Evolutionary conservation across 2,113 vertebrate genomes (phyloP).

Genomic region (Prionailurus viverrinus): DNA sequence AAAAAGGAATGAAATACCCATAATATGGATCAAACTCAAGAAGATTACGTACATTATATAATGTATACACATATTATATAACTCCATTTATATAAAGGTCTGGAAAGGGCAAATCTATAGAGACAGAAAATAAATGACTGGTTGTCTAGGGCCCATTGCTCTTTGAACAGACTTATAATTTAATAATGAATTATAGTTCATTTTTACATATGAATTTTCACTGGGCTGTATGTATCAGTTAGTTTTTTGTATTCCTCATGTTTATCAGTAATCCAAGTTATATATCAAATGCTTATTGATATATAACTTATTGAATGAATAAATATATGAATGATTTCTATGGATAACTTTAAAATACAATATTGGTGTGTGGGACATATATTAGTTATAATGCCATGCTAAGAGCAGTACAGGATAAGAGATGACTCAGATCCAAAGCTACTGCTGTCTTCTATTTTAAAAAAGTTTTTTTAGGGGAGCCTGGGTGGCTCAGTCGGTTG

Average conservation of each 20-base stretch:
- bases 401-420: too few species aligned
- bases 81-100: neutral
- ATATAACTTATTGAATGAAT: neutral
- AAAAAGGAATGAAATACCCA: neutral
- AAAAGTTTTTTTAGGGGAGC: too few species aligned
- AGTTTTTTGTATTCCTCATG: neutral
- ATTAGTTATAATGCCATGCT: too few species aligned
- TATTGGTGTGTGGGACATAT: too few species aligned
- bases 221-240: neutral
- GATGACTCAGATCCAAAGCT: too few species aligned
- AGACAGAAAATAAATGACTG: neutral
- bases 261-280: neutral
- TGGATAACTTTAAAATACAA: neutral
- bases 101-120: neutral
- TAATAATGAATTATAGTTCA: neutral
- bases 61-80: neutral
- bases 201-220: neutral
- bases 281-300: too few species aligned
- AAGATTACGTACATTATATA: neutral
- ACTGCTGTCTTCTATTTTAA: too few species aligned
- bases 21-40: neutral
- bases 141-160: neutral
- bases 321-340: neutral
- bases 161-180: neutral
- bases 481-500: too few species aligned